Evolutionary conservation across 2,888 invertebrate genomes (phyloP).

Genomic region (Parasteatoda lunata): DNA sequence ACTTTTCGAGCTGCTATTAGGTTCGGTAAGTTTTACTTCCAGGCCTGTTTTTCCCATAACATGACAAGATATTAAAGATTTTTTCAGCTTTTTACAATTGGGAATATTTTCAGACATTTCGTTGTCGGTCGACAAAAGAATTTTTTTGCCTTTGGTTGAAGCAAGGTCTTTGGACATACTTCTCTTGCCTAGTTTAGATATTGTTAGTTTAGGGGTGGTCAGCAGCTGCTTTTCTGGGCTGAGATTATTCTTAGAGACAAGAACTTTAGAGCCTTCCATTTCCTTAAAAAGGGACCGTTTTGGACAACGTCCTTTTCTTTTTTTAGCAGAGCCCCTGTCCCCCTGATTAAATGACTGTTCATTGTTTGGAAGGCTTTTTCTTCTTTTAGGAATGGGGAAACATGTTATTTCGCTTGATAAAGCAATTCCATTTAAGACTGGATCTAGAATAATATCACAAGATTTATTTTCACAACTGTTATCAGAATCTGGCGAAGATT

Average conservation of each 20-base stretch:
- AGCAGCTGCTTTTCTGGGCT: background rate
- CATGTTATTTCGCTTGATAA: background rate
- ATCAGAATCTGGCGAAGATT: background rate
- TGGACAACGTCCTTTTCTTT: constrained; percentile 42
- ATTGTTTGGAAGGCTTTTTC: background rate
- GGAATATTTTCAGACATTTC: background rate
- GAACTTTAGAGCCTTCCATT: constrained; percentile 13
- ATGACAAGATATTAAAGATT: background rate
- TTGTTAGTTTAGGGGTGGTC: background rate
- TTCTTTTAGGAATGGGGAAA: background rate
- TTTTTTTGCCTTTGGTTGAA: background rate
- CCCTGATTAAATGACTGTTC: background rate
- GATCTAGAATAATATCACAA: background rate
- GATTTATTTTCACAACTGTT: background rate
- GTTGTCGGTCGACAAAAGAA: background rate
- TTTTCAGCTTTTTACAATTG: background rate
- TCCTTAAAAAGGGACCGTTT: constrained; percentile 37
- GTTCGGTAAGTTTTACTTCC: background rate
- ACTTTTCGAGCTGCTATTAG: background rate
- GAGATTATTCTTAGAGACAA: constrained; percentile 4
- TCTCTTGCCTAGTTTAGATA: background rate
- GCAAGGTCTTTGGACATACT: background rate
- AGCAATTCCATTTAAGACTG: background rate
- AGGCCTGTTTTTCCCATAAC: background rate
- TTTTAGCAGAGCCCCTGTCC: constrained; percentile 15